Percentiles rank a stretch among this genome's conserved stretches.
Evolutionary conservation across 2,888 invertebrate species (phyloP).

Genomic region (Panzeria rudis): DNA sequence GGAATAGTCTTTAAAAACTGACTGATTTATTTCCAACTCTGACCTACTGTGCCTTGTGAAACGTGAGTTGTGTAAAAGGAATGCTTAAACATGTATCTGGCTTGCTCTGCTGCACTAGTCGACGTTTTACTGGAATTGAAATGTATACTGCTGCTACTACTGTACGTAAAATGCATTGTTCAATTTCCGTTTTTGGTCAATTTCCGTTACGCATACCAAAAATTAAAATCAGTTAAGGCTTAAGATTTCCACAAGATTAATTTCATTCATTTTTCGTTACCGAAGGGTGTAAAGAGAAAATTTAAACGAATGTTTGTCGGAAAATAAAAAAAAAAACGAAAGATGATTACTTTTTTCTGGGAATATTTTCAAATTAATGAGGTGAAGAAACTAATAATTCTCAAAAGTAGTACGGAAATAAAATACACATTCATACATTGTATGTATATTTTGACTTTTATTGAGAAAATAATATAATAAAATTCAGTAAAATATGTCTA

Average conservation of each 20-base stretch:
- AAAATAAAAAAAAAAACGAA: background rate
- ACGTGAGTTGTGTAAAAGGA: conserved; percentile 58
- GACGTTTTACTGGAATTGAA: background rate
- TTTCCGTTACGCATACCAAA: conserved; percentile 71
- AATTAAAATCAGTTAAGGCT: conserved; percentile 71
- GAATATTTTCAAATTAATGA: conserved; percentile 40
- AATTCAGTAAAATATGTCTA: background rate
- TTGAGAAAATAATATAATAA: background rate
- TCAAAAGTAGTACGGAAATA: background rate
- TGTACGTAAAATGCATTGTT: conserved; percentile 66
- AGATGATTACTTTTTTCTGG: conserved; percentile 2
- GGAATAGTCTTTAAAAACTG: too few relatives aligned
- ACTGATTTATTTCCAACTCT: background rate
- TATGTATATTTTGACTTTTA: background rate
- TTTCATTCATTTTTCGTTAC: conserved; percentile 54
- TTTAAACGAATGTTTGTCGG: conserved; percentile 8
- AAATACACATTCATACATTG: too few relatives aligned
- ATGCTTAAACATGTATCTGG: conserved; percentile 31
- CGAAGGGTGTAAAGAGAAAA: conserved; percentile 43
- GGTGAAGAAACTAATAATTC: conserved; percentile 23
- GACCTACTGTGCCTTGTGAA: conserved; percentile 8
- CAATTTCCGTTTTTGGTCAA: conserved; percentile 74
- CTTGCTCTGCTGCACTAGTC: background rate
- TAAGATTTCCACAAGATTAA: conserved; percentile 71
- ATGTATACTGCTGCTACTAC: background rate